These are phyloP conservation scores for Phoebastria nigripes DNA, from an alignment of 2,797 vertebrate genomes.

Conservation along the genomic window DNA sequence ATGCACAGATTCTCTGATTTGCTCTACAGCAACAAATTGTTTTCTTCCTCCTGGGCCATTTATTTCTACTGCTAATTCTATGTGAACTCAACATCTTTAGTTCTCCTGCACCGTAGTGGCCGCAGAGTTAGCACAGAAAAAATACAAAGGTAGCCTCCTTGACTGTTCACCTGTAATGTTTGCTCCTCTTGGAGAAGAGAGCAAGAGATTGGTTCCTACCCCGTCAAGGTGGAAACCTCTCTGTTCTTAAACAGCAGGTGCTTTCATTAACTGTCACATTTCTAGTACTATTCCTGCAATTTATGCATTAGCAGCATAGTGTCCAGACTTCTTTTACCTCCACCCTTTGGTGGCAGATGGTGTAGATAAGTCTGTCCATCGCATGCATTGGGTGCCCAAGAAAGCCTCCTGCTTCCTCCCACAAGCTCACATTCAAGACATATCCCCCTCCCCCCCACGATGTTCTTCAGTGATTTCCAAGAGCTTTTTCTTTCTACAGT, in stretches of 20 bases:
- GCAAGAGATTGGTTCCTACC: neutral
- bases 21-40: neutral
- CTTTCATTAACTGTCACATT: neutral
- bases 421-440: neutral
- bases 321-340: neutral
- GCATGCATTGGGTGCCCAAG: rapidly evolving
- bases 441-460: rapidly evolving
- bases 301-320: neutral
- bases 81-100: neutral
- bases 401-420: neutral
- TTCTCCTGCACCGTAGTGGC: neutral
- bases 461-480: neutral
- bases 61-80: neutral
- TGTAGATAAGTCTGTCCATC: neutral
- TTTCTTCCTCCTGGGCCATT: neutral
- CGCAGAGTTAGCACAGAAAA: neutral
- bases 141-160: neutral
- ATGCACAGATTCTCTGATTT: neutral
- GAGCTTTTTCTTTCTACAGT: neutral
- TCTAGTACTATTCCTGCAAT: neutral
- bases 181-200: neutral
- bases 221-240: neutral
- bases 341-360: neutral
- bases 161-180: neutral
- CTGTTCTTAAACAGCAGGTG: neutral